Conservation (phyloP, 2,797 vertebrate genomes). For the Rhinella marina region DNA sequence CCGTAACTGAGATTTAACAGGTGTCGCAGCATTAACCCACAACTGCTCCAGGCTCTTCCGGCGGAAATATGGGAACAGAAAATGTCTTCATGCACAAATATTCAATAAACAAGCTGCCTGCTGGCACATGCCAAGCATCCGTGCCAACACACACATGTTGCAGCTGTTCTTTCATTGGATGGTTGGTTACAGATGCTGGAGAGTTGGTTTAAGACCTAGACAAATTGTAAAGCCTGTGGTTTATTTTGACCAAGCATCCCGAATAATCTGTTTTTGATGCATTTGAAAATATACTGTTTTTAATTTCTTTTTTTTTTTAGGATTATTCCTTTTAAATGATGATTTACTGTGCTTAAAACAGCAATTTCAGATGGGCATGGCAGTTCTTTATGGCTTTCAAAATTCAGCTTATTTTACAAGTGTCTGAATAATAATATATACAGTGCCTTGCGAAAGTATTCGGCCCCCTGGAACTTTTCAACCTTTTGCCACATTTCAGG, state of each 20-base stretch:
- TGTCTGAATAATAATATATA: not conserved
- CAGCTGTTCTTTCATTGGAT: slow-evolving; percentile 10
- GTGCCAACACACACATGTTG: slow-evolving; percentile 65
- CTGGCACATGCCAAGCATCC: slow-evolving; percentile 61
- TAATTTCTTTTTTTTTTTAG: not conserved
- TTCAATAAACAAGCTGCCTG: slow-evolving; percentile 66
- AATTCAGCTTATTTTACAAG: not conserved
- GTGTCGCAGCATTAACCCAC: slow-evolving; percentile 59
- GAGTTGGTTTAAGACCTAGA: slow-evolving; percentile 23
- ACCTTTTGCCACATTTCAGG: too few species aligned
- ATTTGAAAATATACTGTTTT: not conserved
- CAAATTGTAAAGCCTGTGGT: slow-evolving; percentile 34
- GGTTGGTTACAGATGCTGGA: slow-evolving; percentile 60
- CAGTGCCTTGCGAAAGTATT: too few species aligned
- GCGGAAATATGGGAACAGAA: slow-evolving; percentile 62
- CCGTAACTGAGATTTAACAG: slow-evolving; percentile 57
- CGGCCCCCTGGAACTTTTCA: too few species aligned
- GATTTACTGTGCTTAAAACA: not conserved
- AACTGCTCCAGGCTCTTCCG: slow-evolving; percentile 62
- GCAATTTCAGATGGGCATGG: not conserved
- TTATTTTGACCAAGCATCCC: not conserved
- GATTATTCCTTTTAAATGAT: not conserved
- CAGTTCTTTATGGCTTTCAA: not conserved
- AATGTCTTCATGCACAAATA: slow-evolving; percentile 50
- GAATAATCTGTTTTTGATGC: too few species aligned